Base-by-base conservation (phyloP, 2,888 invertebrate genomes). In the Phortica magna region DNA sequence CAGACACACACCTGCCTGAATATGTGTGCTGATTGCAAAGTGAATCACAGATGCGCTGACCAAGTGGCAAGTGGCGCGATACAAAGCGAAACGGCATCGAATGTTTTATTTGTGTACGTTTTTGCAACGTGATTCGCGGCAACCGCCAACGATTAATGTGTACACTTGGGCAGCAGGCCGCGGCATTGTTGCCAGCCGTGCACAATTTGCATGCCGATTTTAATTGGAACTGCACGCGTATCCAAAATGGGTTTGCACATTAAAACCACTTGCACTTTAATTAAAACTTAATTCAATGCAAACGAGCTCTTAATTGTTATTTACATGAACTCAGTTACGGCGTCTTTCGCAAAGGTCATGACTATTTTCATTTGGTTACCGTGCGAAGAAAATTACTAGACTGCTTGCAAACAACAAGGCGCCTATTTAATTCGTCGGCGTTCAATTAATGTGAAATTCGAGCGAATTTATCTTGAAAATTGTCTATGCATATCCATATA, bases 181-280 rank as follows among this genome's bases (percentile, higher is more conserved):
- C 6, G 10, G 61, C 3, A 22, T 6, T 61, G 22, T 4, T 22
- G 61, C 17, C 19, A 61, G 61, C 7, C 9, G 19, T 43, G 43
- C 42, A 68, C 17, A 68, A 68, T 68, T 39, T 43, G 43, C 68
- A 68, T 48, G 43, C 42, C 42, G 42, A 67, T 17, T 67, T 67
- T 67, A 67, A 67, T 67, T 67, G 67, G 43, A 67, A 42, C 17
- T 67, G 67, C 67, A 67, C 67, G 67, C 67, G 67, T n/a, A 42
- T 43, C 22, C 22, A 22, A 17, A 17, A 17, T 61, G 10, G 61
- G 61, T 61, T 61, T 22, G 61, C 61, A 61, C 19, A 68, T 43
- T 43, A 17, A 68, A 68, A 5, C 42, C 42, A 68, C 68, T 41
- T 42, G 43, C 42, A 43, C 42, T 68, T 68, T 68, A 68, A 68